phyloP scores from a whole-genome alignment of 2,113 vertebrate species.

The Lasiurus borealis region DNA sequence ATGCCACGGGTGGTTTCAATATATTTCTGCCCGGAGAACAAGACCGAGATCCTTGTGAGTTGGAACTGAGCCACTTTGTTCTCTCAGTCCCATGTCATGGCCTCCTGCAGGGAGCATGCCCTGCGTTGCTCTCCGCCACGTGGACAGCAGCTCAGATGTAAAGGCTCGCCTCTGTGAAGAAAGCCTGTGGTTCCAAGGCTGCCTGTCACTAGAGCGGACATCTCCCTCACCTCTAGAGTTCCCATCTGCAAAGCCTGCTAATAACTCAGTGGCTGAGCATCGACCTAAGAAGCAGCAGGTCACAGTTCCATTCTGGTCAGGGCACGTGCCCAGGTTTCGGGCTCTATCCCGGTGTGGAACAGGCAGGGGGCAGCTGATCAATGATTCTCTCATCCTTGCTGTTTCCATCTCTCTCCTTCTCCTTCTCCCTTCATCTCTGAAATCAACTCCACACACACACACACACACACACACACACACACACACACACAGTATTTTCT shows the following conservation, averaged over 20 bases:
- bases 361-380: too few relatives aligned
- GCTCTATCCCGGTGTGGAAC: too few relatives aligned
- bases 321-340: too few relatives aligned
- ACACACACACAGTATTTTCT: too few relatives aligned
- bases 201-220: neutral
- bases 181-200: neutral
- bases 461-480: too few relatives aligned
- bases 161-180: neutral
- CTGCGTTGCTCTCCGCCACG: neutral
- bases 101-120: neutral
- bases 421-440: too few relatives aligned
- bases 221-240: neutral
- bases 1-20: neutral
- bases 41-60: neutral
- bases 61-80: neutral
- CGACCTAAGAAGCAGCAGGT: too few relatives aligned
- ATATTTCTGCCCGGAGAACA: neutral
- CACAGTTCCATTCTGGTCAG: too few relatives aligned
- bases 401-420: too few relatives aligned
- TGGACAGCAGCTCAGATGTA: neutral
- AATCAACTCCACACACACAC: too few relatives aligned
- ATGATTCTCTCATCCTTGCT: too few relatives aligned
- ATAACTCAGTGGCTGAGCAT: too few relatives aligned
- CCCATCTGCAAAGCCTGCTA: neutral
- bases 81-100: constrained; percentile 10